Evolutionary conservation across 2,113 vertebrate genomes (phyloP).

Genomic region (Hassar affinis): DNA sequence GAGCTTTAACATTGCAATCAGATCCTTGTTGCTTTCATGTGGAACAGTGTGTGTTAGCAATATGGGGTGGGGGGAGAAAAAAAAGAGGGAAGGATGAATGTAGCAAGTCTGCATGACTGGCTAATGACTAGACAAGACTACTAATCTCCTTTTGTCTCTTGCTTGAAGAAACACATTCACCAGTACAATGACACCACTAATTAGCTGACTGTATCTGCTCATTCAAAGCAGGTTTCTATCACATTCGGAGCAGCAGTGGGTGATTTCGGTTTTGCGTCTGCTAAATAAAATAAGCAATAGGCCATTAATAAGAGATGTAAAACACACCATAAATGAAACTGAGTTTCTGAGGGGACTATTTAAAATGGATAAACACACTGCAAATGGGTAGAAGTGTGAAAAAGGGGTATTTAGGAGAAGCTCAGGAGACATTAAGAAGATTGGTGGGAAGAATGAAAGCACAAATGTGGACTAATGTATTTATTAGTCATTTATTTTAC

Average conservation of each 20-base stretch:
- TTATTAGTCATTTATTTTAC: no score
- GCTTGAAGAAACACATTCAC: neutral
- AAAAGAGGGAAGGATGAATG: neutral
- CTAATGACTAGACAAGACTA: conserved; percentile 27
- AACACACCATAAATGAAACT: neutral
- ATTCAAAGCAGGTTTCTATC: neutral
- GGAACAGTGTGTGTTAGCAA: neutral
- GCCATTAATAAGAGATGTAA: neutral
- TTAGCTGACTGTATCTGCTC: neutral
- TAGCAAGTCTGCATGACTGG: neutral
- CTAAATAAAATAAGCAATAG: neutral
- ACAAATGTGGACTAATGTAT: neutral
- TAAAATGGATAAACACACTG: conserved; percentile 17
- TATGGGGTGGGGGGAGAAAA: neutral
- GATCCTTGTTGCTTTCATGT: conserved; percentile 6
- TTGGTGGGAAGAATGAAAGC: neutral
- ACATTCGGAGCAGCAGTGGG: neutral
- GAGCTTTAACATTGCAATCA: conserved; percentile 23
- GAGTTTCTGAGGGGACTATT: neutral
- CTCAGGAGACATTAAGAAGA: neutral
- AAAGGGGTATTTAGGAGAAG: neutral
- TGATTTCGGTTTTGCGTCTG: neutral
- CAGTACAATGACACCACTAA: neutral
- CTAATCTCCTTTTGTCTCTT: neutral
- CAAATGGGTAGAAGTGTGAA: neutral